A percentile compares a stretch with the other conserved stretches of the same genome.
These are phyloP conservation scores for Megalonaias nervosa DNA, from an alignment of 1,140 invertebrate species.

Conservation along the genomic window DNA sequence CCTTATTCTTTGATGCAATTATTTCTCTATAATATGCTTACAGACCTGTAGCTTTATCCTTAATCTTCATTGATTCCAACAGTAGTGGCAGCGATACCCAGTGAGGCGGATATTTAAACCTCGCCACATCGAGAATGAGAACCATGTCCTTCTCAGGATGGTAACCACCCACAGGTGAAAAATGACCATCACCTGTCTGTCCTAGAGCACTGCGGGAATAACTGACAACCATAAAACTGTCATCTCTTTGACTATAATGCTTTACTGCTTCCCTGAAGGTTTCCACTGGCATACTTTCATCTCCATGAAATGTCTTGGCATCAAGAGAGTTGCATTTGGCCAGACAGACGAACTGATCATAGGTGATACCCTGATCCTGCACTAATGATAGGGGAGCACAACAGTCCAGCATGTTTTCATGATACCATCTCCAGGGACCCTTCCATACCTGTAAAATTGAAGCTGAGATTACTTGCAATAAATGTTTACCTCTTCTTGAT, in stretches of 20 bases:
- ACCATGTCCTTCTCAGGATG: constrained; percentile 64
- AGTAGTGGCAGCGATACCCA: constrained; percentile 65
- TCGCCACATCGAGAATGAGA: constrained; percentile 68
- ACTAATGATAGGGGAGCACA: constrained; percentile 60
- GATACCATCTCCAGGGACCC: constrained; percentile 70
- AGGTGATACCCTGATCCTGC: constrained; percentile 59
- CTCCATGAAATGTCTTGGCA: constrained; percentile 14
- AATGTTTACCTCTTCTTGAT: too few relatives aligned
- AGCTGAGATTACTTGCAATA: too few relatives aligned
- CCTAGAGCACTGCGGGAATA: constrained; percentile 63
- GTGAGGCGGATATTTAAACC: constrained; percentile 72
- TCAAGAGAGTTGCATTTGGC: constrained; percentile 61
- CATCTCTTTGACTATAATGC: constrained; percentile 40
- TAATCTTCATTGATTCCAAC: constrained; percentile 61
- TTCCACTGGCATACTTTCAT: constrained; percentile 23
- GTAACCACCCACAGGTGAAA: constrained; percentile 68
- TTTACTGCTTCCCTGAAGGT: constrained; percentile 49
- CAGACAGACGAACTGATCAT: constrained; percentile 65
- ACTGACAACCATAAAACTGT: constrained; percentile 60
- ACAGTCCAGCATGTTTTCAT: constrained; percentile 71
- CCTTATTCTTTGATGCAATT: too few relatives aligned
- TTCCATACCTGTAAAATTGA: too few relatives aligned
- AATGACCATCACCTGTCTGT: constrained; percentile 68
- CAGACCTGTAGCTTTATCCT: constrained; percentile 62
- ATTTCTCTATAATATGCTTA: neutral